Percentiles rank a stretch among this genome's conserved stretches.
phyloP scores from a whole-genome alignment of 2,797 vertebrate genomes.

The Melanotaenia maccullochi region DNA sequence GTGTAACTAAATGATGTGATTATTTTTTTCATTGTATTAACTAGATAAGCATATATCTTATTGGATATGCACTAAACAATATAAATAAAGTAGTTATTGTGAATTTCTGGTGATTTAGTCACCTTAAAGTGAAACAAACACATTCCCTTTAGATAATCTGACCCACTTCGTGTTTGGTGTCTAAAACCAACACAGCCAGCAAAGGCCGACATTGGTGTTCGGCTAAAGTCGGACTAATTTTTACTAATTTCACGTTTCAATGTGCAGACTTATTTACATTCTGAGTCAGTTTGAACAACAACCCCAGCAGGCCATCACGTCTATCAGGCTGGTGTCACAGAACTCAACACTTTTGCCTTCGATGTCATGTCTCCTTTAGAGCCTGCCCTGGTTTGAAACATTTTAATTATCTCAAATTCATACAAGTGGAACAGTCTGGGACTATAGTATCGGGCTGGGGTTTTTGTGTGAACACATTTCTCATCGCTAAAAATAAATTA shows the following conservation, averaged over 20 bases:
- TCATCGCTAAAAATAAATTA: conserved; percentile 18
- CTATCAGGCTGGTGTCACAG: not conserved
- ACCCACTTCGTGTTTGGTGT: not conserved
- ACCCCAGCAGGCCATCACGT: conserved; percentile 7
- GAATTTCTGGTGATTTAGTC: not conserved
- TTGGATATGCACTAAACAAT: not conserved
- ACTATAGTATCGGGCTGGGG: not conserved
- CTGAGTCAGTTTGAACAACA: not conserved
- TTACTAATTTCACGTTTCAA: not conserved
- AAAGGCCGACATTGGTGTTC: not conserved
- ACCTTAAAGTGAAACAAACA: not conserved
- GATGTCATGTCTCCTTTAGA: not conserved
- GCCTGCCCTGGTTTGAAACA: not conserved
- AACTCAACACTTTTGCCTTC: not conserved
- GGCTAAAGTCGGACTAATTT: not conserved
- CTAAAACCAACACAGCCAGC: not conserved
- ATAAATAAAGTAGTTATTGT: not conserved
- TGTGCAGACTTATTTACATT: not conserved
- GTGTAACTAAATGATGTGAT: not conserved
- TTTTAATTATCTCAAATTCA: conserved; percentile 2
- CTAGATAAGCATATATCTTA: not conserved
- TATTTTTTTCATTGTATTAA: not conserved
- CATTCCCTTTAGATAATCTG: not conserved
- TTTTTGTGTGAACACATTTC: not conserved
- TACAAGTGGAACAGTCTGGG: not conserved